phyloP scores from a whole-genome alignment of 2,797 vertebrate genomes.

The Chelmon rostratus region DNA sequence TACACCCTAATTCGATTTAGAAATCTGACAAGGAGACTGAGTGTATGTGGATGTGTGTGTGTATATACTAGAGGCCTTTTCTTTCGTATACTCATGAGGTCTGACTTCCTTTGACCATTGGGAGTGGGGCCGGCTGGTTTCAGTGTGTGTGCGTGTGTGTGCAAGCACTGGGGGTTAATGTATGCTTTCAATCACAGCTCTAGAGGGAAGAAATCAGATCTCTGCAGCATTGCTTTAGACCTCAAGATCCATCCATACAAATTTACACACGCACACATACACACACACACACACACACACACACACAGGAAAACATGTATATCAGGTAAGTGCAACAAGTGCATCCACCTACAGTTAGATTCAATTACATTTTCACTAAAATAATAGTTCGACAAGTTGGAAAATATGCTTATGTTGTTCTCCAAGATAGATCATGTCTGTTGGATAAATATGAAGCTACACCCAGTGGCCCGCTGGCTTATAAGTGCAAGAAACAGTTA shows the following conservation, averaged over 20 bases:
- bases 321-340: constrained; percentile 6
- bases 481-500: no score
- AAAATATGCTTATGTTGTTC: background rate
- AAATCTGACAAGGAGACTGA: constrained; percentile 67
- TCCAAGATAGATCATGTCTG: background rate
- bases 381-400: background rate
- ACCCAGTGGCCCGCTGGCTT: background rate
- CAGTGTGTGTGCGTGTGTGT: constrained; percentile 33
- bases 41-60: constrained; percentile 38
- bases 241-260: constrained; percentile 13
- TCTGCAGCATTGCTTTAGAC: constrained; percentile 48
- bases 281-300: background rate
- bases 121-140: constrained; percentile 46
- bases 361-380: background rate
- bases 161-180: constrained; percentile 68
- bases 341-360: constrained; percentile 2
- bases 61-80: constrained; percentile 62
- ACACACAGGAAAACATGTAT: background rate
- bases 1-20: constrained; percentile 66
- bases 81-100: constrained; percentile 54
- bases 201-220: constrained; percentile 75
- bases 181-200: constrained; percentile 80
- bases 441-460: background rate
- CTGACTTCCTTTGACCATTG: constrained; percentile 66
- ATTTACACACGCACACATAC: constrained; percentile 7